Conservation (phyloP, 1,140 invertebrate species). For the Drosophila parvula region DNA sequence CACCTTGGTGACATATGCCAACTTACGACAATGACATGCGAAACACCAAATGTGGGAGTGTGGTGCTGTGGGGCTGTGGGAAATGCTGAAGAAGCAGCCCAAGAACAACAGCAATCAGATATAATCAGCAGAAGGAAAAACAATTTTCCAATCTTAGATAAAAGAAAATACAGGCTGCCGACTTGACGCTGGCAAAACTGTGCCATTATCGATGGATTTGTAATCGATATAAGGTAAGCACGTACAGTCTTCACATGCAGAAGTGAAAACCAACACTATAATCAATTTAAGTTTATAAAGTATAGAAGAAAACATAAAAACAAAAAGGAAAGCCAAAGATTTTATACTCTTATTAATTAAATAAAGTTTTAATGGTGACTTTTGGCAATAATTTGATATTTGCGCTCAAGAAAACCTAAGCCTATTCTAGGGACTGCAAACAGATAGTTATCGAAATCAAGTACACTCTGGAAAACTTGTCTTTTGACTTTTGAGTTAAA, state of each 20-base stretch:
- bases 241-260: neutral
- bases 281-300: too few relatives aligned
- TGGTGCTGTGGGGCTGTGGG: conserved; percentile 2
- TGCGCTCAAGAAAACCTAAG: too few relatives aligned
- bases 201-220: conserved; percentile 19
- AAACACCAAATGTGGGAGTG: conserved; percentile 15
- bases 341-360: too few relatives aligned
- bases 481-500: too few relatives aligned
- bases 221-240: conserved; percentile 7
- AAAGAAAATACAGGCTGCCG: conserved; percentile 9
- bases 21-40: conserved; percentile 71
- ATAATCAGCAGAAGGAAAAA: conserved; percentile 32
- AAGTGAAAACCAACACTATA: too few relatives aligned
- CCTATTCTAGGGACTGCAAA: too few relatives aligned
- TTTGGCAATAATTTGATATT: too few relatives aligned
- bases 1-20: conserved; percentile 81
- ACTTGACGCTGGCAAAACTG: conserved; percentile 16
- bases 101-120: conserved; percentile 34
- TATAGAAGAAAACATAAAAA: too few relatives aligned
- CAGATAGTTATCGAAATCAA: too few relatives aligned
- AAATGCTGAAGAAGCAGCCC: conserved; percentile 18
- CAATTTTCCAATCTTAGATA: conserved; percentile 44
- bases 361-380: too few relatives aligned
- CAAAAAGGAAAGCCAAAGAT: too few relatives aligned
- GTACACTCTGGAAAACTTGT: too few relatives aligned